Evolutionary conservation across 2,797 vertebrate genomes (phyloP), one percentile per base, ranked within the genome.

Genomic region (Bradypus variegatus): DNA sequence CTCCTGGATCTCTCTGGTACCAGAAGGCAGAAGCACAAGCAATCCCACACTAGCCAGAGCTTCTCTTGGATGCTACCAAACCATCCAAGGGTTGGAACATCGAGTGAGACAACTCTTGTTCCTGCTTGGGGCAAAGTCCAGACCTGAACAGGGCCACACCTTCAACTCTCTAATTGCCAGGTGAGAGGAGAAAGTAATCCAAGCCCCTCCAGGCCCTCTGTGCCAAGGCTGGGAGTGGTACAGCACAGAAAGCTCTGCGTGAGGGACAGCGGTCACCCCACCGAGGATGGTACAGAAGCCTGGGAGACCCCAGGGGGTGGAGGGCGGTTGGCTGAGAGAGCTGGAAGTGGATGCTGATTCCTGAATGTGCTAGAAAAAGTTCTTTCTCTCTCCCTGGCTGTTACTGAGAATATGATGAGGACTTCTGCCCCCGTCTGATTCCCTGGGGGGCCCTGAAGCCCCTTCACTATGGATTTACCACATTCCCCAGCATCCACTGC

Each of bases 21-120:
- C n/a, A 29, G 62, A 21, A 18, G 55, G 69, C 18, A 73, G 48
- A 58, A 4, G 69, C 7, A 33, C 31, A 4, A 19, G 55, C 1
- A 55, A 6, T 13, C 48, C 58, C 2, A 1, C 1, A 21, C 33
- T 0, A 5, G 70, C 70, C 69, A 6, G 75, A 12, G 0, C 45
- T 33, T 23, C 0, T 41, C 38, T 78, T 11, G 1, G n/a, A 45
- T 0, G 18, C 23, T 48, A 65, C 55, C 55, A 18, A 1, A 3
- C 60, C 48, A 27, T 14, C 38, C 36, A 62, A 48, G 55, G 55
- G 23, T 1, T 1, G 16, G 38, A 25, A 10, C 14, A 3, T 0
- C 0, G 31, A n/a, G 18, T 0, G 4, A 38, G 9, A 9, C 21
- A 55, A 64, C 25, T 50, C 85, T 53, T 10, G 19, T 12, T 89